Conservation (phyloP, 2,888 invertebrate genomes). For the Trypoxylon attenuatum region DNA sequence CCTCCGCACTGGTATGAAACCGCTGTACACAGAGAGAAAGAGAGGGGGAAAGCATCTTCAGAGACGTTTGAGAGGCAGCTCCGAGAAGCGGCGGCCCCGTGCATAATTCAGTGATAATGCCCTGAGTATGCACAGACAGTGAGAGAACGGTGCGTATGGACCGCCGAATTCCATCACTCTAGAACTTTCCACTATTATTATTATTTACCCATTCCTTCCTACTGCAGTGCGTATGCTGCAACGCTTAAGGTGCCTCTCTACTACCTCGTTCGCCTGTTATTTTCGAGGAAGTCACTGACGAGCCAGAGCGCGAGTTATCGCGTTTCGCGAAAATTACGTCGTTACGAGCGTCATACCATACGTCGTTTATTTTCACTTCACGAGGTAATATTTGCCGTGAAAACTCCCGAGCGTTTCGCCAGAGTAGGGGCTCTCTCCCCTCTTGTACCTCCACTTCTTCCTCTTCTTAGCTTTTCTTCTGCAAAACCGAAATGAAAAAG, state of each 20-base stretch:
- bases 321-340: conserved; percentile 15
- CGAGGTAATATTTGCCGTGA: neutral
- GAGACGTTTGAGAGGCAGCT: conserved; percentile 47
- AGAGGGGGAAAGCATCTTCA: conserved; percentile 29
- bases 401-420: neutral
- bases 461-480: too few relatives aligned
- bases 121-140: conserved; percentile 39
- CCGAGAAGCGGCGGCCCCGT: conserved; percentile 23
- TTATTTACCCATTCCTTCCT: conserved; percentile 38
- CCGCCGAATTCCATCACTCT: conserved; percentile 37
- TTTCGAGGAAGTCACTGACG: neutral
- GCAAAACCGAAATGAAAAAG: too few relatives aligned
- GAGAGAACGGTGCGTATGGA: conserved; percentile 30
- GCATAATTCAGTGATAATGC: conserved; percentile 59
- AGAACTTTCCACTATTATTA: conserved; percentile 45
- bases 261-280: conserved; percentile 12
- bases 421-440: too few relatives aligned
- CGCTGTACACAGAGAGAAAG: neutral
- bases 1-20: neutral
- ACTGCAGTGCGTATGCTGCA: neutral
- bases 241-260: conserved; percentile 17
- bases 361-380: neutral
- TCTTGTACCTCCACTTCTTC: too few relatives aligned
- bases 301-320: conserved; percentile 5
- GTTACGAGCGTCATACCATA: neutral